Evolutionary conservation across 2,888 invertebrate genomes (phyloP).

Genomic region (Pristionchus arcanus): DNA sequence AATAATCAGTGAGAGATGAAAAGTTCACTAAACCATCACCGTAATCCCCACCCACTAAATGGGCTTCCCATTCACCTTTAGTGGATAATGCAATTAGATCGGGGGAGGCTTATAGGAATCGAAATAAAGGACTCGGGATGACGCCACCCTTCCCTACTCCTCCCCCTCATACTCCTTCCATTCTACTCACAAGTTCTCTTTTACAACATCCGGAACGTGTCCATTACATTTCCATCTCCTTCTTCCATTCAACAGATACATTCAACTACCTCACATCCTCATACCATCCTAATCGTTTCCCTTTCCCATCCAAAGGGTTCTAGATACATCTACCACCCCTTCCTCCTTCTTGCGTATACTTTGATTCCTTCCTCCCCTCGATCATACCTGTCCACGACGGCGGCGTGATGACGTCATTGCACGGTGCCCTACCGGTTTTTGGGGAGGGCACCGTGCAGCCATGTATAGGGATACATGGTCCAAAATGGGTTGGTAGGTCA

Average conservation of each 20-base stretch:
- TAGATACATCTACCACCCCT: background rate
- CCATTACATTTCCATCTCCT: background rate
- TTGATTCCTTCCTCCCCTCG: background rate
- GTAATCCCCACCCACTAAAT: background rate
- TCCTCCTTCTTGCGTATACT: background rate
- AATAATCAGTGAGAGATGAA: background rate
- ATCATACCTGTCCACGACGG: background rate
- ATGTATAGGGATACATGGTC: no score
- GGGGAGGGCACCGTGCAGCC: no score
- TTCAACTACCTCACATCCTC: background rate
- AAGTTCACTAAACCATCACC: background rate
- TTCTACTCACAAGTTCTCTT: background rate
- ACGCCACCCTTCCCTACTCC: constrained; percentile 6
- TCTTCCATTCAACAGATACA: background rate
- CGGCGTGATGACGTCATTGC: no score
- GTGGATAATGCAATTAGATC: constrained; percentile 41
- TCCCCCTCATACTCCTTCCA: background rate
- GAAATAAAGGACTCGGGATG: background rate
- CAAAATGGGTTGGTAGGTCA: no score
- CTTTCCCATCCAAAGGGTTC: background rate
- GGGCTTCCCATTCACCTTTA: background rate
- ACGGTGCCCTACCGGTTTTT: background rate
- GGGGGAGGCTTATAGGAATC: background rate
- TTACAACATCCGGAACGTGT: background rate
- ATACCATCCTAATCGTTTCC: constrained; percentile 15